These are phyloP conservation scores for Anoura caudifer DNA, from an alignment of 2,113 vertebrate genomes.

Conservation along the genomic window DNA sequence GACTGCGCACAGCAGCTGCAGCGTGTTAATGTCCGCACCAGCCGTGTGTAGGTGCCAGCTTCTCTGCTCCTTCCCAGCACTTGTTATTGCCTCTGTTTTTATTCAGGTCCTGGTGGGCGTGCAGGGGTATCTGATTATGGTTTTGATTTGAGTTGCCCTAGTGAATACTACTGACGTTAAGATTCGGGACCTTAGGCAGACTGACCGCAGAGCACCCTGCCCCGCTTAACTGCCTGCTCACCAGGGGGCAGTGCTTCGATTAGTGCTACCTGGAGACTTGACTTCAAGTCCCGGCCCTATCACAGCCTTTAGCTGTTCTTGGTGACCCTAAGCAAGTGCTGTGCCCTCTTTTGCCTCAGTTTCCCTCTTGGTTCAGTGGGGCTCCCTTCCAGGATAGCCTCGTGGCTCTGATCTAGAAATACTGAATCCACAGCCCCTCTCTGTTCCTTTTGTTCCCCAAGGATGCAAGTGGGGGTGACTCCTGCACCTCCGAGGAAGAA, in stretches of 20 bases:
- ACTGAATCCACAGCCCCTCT: neutral
- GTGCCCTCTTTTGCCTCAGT: neutral
- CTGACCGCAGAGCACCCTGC: too few relatives aligned
- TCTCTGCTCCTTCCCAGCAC: fast-evolving
- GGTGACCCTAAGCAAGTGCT: neutral
- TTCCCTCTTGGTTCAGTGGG: neutral
- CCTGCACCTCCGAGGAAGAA: conserved; percentile 82
- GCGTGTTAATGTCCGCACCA: fast-evolving
- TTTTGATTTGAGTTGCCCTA: neutral
- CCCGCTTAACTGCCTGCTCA: neutral
- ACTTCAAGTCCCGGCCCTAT: neutral
- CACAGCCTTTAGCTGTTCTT: neutral
- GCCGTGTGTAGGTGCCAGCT: fast-evolving
- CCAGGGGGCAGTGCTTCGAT: fast-evolving
- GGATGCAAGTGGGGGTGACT: conserved; percentile 83
- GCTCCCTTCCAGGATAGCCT: neutral
- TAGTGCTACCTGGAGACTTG: neutral
- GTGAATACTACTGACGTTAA: too few relatives aligned
- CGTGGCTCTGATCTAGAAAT: neutral
- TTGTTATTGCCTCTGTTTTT: too few relatives aligned
- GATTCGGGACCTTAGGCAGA: fast-evolving
- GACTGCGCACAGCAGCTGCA: neutral
- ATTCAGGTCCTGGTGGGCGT: fast-evolving
- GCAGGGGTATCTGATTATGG: fast-evolving
- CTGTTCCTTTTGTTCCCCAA: conserved; percentile 41